Conservation (phyloP, 37 sponge, comb jelly and placozoan species). For the Aphrocallistes beatrix region DNA sequence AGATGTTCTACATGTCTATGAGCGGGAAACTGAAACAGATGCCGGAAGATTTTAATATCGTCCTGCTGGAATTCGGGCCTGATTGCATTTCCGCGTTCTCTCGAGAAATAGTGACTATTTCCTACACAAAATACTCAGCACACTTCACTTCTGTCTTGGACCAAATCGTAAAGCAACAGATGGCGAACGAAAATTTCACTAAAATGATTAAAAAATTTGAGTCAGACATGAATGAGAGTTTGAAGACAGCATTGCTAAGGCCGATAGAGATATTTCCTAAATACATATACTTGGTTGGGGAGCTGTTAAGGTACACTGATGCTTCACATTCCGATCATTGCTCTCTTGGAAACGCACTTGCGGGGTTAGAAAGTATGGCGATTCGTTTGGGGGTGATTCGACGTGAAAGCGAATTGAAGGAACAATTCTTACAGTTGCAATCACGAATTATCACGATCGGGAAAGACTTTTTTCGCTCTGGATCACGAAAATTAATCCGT, state of each 20-base stretch:
- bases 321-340: not conserved
- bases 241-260: not conserved
- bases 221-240: not conserved
- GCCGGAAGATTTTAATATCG: not conserved
- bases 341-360: not conserved
- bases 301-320: not conserved
- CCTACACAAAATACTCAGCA: not conserved
- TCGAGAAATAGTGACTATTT: not conserved
- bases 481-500: not conserved
- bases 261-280: not conserved
- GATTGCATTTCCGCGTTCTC: constrained; percentile 14
- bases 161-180: not conserved
- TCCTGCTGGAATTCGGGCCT: not conserved
- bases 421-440: constrained; percentile 16
- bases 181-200: not conserved
- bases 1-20: not conserved
- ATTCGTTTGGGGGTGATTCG: not conserved
- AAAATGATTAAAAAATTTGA: not conserved
- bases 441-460: not conserved
- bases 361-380: not conserved
- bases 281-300: not conserved
- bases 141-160: not conserved
- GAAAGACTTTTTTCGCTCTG: not conserved
- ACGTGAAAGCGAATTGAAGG: not conserved
- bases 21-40: not conserved